Conservation (phyloP, 2,888 invertebrate species). For the Idaea aversata region DNA sequence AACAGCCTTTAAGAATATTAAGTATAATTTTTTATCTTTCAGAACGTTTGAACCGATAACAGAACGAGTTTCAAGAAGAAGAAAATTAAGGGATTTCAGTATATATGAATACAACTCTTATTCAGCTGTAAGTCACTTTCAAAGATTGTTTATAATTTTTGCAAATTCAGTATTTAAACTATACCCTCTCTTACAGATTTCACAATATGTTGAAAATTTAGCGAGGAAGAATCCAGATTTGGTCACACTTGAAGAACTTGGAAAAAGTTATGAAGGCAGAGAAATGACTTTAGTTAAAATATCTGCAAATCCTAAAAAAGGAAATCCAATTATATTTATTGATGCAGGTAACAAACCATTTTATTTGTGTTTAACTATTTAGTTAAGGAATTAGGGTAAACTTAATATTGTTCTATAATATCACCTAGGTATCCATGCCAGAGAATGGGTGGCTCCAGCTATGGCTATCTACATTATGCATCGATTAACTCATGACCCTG, state of each 20-base stretch:
- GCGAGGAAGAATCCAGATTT: constrained; percentile 58
- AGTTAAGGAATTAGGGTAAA: no score
- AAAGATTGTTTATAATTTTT: neutral
- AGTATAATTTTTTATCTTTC: constrained; percentile 16
- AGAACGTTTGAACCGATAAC: constrained; percentile 43
- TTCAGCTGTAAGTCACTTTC: constrained; percentile 44
- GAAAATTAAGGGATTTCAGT: constrained; percentile 42
- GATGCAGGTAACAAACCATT: constrained; percentile 70
- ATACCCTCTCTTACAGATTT: constrained; percentile 43
- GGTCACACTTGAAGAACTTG: constrained; percentile 71
- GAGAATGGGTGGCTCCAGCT: constrained; percentile 84
- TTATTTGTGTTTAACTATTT: neutral
- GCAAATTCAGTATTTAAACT: neutral
- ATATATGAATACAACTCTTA: constrained; percentile 55
- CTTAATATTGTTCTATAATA: neutral
- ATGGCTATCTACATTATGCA: constrained; percentile 81
- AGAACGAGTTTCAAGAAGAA: constrained; percentile 48
- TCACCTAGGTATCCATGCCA: constrained; percentile 78
- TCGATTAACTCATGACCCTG: constrained; percentile 65
- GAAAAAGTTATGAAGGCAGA: constrained; percentile 78
- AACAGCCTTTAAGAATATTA: neutral
- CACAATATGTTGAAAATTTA: constrained; percentile 43
- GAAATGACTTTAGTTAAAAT: constrained; percentile 77
- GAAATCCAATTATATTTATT: constrained; percentile 81
- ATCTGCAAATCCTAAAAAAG: constrained; percentile 66